Base-by-base conservation (phyloP, 2,888 invertebrate species). In the Drosophila cognata region DNA sequence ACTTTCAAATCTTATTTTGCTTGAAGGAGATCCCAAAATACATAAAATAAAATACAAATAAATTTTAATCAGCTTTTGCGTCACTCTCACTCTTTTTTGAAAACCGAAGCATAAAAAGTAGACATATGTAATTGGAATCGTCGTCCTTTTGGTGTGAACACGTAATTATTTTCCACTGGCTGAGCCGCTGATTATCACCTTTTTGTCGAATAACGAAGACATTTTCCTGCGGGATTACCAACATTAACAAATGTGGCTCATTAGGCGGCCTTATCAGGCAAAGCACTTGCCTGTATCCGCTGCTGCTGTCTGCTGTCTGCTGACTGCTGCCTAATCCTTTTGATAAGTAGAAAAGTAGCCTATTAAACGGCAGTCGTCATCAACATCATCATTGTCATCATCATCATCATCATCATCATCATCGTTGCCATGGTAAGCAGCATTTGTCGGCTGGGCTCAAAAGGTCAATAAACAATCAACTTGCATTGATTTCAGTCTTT, bases 401-500 rank as follows among this genome's bases (percentile, higher is more conserved):
- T 33, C 38, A 62, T 50, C 50, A 46, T 57, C 52, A 43, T 67
- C 21, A 36, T 41, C 33, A 31, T 56, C 55, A 41, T 74, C 50
- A 36, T 38, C 51, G 28, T 33, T 41, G 65, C 11, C 51, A 31
- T 8, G 25, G 46, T 46, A 25, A 8, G 46, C 46, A 16, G 4
- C 46, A 25, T 46, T 38, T 38, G 88, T 88, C 87, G 84, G 84
- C 71, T 55, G 58, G 57, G 69, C 81, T 88, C 88, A 88, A 82
- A 86, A 81, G 81, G 81, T 81, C 79, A 72, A 77, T 77, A 88
- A 83, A 88, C 74, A 88, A 89, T 74, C 77, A 76, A 84, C 78
- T 85, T 76, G 85, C 85, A 89, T 89, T 85, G 85, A 85, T 89
- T 89, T 71, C 57, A 21, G 58, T 41, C 71, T 74, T 81, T 65